Evolutionary conservation across 1,140 invertebrate genomes (phyloP).

Genomic region (Papilio helenus): DNA sequence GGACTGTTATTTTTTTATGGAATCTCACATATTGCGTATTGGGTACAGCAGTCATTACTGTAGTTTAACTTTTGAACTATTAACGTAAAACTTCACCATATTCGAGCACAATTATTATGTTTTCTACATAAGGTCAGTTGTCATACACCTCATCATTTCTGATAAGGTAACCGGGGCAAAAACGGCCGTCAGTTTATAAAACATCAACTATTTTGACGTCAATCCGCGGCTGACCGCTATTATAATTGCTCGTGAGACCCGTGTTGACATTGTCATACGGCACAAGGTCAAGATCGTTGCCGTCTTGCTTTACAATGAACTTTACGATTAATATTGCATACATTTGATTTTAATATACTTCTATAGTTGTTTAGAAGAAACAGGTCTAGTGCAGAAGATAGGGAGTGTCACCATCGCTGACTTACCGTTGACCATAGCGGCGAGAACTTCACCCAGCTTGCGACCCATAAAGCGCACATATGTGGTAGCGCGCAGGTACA

Average conservation of each 20-base stretch:
- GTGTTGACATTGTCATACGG: not conserved
- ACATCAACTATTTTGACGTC: not conserved
- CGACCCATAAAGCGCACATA: constrained; percentile 75
- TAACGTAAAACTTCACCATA: too few relatives aligned
- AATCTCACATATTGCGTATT: not conserved
- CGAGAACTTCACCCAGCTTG: constrained; percentile 63
- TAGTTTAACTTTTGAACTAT: too few relatives aligned
- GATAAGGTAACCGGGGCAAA: not conserved
- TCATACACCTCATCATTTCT: not conserved
- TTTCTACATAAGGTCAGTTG: not conserved
- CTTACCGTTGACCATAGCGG: constrained; percentile 62
- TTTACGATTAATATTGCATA: not conserved
- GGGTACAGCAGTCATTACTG: too few relatives aligned
- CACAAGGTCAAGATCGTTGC: not conserved
- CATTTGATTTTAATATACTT: not conserved
- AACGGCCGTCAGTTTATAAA: not conserved
- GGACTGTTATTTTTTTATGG: not conserved
- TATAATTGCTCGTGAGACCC: not conserved
- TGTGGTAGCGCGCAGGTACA: constrained; percentile 73
- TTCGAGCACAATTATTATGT: not conserved
- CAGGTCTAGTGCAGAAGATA: too few relatives aligned
- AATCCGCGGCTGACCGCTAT: not conserved
- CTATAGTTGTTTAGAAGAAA: not conserved
- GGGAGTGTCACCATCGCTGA: too few relatives aligned
- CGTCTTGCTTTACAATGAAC: not conserved